Evolutionary conservation across 2,797 vertebrate species (phyloP).

Genomic region (Valencia hispanica): DNA sequence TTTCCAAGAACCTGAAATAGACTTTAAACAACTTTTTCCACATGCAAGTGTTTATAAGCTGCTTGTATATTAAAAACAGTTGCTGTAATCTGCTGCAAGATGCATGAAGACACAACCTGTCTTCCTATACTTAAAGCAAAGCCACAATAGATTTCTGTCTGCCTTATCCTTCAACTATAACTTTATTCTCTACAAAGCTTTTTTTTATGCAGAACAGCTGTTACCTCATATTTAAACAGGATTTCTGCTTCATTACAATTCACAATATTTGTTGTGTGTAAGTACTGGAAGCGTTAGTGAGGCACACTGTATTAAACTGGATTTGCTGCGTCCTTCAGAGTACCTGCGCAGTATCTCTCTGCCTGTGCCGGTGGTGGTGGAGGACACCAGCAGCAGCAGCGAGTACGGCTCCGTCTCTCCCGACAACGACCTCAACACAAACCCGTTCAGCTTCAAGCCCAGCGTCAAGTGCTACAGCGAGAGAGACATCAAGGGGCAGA

Average conservation of each 20-base stretch:
- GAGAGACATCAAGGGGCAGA: conserved; percentile 88
- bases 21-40: conserved; percentile 33
- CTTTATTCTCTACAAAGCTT: not conserved
- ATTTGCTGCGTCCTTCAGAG: conserved; percentile 75
- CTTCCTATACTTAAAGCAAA: not conserved
- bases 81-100: not conserved
- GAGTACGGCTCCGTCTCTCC: conserved; percentile 98
- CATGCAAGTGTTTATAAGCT: conserved; percentile 4
- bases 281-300: not conserved
- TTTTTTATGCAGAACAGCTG: not conserved
- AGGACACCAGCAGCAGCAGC: conserved; percentile 97
- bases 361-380: conserved; percentile 95
- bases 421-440: conserved; percentile 93
- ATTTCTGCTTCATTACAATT: not conserved
- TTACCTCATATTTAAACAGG: not conserved
- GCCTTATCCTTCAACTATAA: not conserved
- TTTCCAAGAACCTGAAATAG: conserved; percentile 50
- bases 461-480: conserved; percentile 95
- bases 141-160: not conserved
- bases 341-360: conserved; percentile 96
- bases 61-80: not conserved
- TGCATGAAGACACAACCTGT: not conserved
- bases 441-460: conserved; percentile 95
- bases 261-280: not conserved
- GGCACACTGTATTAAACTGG: not conserved